Conservation (phyloP, 2,888 invertebrate genomes). For the Brassicogethes aeneus region DNA sequence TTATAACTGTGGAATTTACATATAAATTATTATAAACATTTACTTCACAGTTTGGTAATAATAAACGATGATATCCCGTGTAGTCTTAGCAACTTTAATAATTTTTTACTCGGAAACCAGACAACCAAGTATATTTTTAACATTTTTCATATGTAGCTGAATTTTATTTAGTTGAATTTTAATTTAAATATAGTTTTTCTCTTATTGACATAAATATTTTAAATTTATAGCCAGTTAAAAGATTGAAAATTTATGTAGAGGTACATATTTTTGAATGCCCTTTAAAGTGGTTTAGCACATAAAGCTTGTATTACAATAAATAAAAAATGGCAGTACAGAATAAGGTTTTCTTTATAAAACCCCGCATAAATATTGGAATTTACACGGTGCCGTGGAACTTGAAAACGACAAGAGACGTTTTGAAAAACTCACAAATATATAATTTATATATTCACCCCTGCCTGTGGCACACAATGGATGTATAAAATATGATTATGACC, state of each 20-base stretch:
- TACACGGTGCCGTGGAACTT: slow-evolving; percentile 12
- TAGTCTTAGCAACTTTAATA: too few relatives aligned
- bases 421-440: slow-evolving; percentile 19
- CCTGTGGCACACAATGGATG: slow-evolving; percentile 20
- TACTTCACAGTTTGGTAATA: too few relatives aligned
- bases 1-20: too few relatives aligned
- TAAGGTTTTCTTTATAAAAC: slow-evolving; percentile 12
- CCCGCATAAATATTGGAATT: slow-evolving; percentile 16
- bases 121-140: too few relatives aligned
- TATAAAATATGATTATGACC: slow-evolving; percentile 24
- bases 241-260: neutral
- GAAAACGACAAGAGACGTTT: slow-evolving; percentile 14
- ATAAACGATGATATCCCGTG: too few relatives aligned
- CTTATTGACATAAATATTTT: too few relatives aligned
- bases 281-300: slow-evolving; percentile 11
- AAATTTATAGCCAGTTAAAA: neutral
- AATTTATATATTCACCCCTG: slow-evolving; percentile 28
- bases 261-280: slow-evolving; percentile 2
- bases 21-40: too few relatives aligned
- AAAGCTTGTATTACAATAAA: slow-evolving; percentile 15
- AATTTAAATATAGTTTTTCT: too few relatives aligned
- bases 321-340: slow-evolving; percentile 13
- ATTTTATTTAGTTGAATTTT: too few relatives aligned
- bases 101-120: too few relatives aligned
- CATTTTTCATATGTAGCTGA: too few relatives aligned